Conservation (phyloP, 2,113 vertebrate genomes). For the Eulacestoma nigropectus region DNA sequence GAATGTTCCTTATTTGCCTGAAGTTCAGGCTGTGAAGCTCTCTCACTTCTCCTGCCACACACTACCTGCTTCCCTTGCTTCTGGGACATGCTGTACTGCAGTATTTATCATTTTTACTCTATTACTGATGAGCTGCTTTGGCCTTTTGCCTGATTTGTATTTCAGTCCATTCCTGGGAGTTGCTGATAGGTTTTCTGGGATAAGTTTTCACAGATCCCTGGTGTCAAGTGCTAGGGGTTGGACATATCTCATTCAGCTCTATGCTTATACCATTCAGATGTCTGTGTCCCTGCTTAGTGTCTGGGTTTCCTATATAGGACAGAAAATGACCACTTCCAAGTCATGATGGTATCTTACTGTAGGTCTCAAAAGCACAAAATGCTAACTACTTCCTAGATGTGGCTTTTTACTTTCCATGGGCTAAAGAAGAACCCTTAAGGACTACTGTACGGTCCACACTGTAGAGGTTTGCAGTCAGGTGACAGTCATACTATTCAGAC, state of each 20-base stretch:
- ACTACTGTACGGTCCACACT: neutral
- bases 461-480: neutral
- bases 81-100: neutral
- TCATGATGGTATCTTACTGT: neutral
- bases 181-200: conserved; percentile 25
- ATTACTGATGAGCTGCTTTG: neutral
- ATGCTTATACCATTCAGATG: neutral
- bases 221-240: neutral
- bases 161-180: neutral
- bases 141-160: neutral
- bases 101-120: neutral
- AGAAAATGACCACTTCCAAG: neutral
- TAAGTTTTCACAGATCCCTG: neutral
- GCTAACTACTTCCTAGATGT: neutral
- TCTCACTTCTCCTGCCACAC: neutral
- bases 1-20: neutral
- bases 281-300: accelerated
- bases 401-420: neutral
- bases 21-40: neutral
- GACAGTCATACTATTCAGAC: neutral
- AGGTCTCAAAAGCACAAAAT: neutral
- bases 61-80: neutral
- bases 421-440: neutral
- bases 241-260: neutral
- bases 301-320: neutral